These are phyloP conservation scores for Cyprinus carpio DNA, from an alignment of 2,113 vertebrate species.

Conservation along the genomic window DNA sequence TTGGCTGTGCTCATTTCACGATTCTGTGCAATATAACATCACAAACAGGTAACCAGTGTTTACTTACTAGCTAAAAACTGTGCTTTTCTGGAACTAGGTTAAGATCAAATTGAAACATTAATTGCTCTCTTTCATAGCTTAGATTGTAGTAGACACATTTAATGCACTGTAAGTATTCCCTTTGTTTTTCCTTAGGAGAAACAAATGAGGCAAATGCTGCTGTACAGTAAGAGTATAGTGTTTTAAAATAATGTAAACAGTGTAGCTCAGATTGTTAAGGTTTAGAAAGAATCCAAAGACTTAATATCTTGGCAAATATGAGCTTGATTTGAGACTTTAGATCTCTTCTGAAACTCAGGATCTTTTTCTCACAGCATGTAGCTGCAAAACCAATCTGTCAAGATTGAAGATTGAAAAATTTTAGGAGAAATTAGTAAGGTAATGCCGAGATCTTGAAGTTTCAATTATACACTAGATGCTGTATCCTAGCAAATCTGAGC, in stretches of 20 bases:
- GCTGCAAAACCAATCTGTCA: not conserved
- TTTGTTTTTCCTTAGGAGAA: not conserved
- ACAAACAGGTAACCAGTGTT: not conserved
- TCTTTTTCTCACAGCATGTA: not conserved
- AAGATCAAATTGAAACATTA: not conserved
- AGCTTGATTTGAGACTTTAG: not conserved
- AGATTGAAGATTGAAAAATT: not conserved
- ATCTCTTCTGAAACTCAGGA: not conserved
- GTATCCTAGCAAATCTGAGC: not conserved
- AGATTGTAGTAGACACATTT: not conserved
- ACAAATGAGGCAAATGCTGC: not conserved
- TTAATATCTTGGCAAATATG: not conserved
- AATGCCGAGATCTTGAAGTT: not conserved
- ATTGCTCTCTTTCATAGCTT: not conserved
- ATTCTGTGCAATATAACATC: not conserved
- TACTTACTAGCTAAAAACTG: not conserved
- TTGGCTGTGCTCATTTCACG: not conserved
- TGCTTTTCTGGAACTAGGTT: not conserved
- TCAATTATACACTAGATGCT: no score
- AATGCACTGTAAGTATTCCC: not conserved
- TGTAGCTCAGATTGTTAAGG: not conserved
- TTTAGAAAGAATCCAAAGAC: not conserved
- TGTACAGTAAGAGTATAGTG: not conserved
- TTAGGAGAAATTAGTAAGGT: not conserved
- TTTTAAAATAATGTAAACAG: not conserved